Conservation (phyloP, 1,140 invertebrate species). For the Aphelenchoides fujianensis region DNA sequence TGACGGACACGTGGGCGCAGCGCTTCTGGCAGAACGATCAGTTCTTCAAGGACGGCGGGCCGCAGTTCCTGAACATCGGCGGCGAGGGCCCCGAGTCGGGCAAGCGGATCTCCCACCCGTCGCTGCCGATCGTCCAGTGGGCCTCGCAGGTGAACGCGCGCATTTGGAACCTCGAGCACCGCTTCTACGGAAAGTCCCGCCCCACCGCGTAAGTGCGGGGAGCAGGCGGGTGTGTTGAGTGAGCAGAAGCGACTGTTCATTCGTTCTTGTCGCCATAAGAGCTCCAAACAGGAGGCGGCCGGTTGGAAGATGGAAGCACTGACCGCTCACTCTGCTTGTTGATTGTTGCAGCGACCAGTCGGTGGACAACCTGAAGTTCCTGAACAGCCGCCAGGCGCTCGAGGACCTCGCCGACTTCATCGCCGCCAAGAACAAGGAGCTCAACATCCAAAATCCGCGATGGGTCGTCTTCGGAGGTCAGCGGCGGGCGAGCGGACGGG, state of each 20-base stretch:
- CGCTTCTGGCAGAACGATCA: slow-evolving; percentile 76
- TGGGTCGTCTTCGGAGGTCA: slow-evolving; percentile 83
- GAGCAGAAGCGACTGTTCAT: too few relatives aligned
- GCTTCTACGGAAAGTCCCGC: slow-evolving; percentile 85
- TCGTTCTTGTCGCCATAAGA: too few relatives aligned
- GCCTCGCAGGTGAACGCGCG: slow-evolving; percentile 76
- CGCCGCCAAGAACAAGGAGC: slow-evolving; percentile 69
- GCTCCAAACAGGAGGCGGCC: too few relatives aligned
- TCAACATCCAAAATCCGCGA: slow-evolving; percentile 70
- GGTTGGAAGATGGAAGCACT: too few relatives aligned
- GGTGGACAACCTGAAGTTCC: slow-evolving; percentile 67
- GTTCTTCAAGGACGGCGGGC: slow-evolving; percentile 71
- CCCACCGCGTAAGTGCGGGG: slow-evolving; percentile 67
- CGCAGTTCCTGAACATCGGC: slow-evolving; percentile 84
- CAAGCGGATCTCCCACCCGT: neutral
- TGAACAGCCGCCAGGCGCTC: slow-evolving; percentile 81
- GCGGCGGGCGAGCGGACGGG: too few relatives aligned
- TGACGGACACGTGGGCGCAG: slow-evolving; percentile 55
- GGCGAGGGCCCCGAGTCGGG: slow-evolving; percentile 13
- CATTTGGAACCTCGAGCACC: slow-evolving; percentile 81
- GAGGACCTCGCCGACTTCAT: slow-evolving; percentile 82
- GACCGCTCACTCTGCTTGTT: too few relatives aligned
- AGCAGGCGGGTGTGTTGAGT: too few relatives aligned
- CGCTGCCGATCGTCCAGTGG: slow-evolving; percentile 66
- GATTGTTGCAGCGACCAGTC: slow-evolving; percentile 2